Percentiles rank a stretch among this genome's conserved stretches.
These are phyloP conservation scores for Tylochromis polylepis DNA, from an alignment of 2,113 vertebrate species.

Conservation along the genomic window DNA sequence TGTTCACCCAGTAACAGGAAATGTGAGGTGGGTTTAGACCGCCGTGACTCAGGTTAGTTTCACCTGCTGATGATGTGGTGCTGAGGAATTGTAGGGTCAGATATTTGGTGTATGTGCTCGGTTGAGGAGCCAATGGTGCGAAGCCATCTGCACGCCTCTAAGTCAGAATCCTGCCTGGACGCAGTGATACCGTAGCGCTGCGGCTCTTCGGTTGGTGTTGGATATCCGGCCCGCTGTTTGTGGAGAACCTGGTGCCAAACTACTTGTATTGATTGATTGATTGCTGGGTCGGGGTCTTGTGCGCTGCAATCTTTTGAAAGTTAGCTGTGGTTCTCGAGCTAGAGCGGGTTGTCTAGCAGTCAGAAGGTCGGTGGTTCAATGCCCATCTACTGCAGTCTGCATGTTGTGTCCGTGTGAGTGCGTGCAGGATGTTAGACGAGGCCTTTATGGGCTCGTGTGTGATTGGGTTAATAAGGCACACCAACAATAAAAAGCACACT, in stretches of 20 bases:
- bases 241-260: no score
- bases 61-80: no score
- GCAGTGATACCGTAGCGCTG: neutral
- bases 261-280: neutral
- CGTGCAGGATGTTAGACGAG: neutral
- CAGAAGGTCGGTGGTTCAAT: neutral
- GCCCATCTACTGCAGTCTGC: neutral
- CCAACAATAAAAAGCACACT: neutral
- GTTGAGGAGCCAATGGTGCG: no score
- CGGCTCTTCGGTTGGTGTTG: neutral
- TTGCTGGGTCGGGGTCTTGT: neutral
- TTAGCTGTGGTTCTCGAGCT: neutral
- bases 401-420: neutral
- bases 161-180: neutral
- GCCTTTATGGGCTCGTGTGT: neutral
- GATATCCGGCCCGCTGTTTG: no score
- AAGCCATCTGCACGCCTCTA: neutral
- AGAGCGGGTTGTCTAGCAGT: neutral
- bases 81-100: no score
- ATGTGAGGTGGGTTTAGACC: no score
- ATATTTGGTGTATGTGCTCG: no score
- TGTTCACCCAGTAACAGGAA: no score
- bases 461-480: neutral
- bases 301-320: neutral
- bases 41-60: no score